These are phyloP conservation scores for Coleophora flavipennella DNA, from an alignment of 2,888 invertebrate species.

Conservation along the genomic window DNA sequence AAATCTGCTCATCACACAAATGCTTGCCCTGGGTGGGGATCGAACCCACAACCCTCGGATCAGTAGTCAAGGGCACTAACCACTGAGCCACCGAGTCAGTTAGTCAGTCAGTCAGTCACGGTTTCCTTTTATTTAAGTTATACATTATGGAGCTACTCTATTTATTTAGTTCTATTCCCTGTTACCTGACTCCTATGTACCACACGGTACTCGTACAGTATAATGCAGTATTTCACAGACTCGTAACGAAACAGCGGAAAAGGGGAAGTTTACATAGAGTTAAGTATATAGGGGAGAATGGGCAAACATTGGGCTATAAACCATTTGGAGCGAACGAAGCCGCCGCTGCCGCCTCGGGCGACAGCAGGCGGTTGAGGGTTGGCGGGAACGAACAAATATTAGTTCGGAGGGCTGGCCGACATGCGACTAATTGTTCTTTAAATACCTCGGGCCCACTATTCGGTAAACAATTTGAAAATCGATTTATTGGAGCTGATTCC, in stretches of 20 bases:
- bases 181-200: too few species aligned
- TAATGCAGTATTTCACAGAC: too few species aligned
- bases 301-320: constrained; percentile 60
- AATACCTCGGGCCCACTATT: constrained; percentile 62
- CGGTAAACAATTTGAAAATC: constrained; percentile 60
- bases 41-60: too few species aligned
- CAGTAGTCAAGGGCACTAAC: too few species aligned
- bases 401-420: constrained; percentile 60
- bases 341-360: constrained; percentile 34
- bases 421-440: constrained; percentile 71
- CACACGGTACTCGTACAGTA: too few species aligned
- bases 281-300: constrained; percentile 50
- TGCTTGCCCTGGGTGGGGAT: too few species aligned
- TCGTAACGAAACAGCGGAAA: constrained; percentile 5
- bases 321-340: constrained; percentile 43
- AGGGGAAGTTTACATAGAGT: constrained; percentile 43
- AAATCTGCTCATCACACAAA: too few species aligned
- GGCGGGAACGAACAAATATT: constrained; percentile 70
- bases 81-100: too few species aligned
- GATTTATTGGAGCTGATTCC: constrained; percentile 57
- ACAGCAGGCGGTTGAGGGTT: constrained; percentile 55
- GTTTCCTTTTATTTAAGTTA: too few species aligned
- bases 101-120: too few species aligned
- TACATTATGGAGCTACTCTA: too few species aligned
- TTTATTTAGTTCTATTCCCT: too few species aligned